Base-by-base conservation (phyloP, 2,888 invertebrate genomes). In the Drosophila anceps region DNA sequence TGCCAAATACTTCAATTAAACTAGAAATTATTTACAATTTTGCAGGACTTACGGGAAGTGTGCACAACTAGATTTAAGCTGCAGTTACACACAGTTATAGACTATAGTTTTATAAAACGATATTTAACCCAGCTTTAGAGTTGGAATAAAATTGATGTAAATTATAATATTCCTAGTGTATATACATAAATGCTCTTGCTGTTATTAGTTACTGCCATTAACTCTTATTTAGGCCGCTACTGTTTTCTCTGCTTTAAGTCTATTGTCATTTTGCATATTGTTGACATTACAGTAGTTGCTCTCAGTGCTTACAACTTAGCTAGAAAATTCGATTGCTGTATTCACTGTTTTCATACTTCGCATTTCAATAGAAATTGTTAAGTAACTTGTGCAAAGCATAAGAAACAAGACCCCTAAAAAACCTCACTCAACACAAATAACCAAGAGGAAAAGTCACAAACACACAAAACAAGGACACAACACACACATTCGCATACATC, bases 301-400 rank as follows among this genome's bases (percentile, higher is more conserved):
- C 7, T 13, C 8, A 33, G 15, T 53, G 24, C 24, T 33, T 20
- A 33, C 29, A 51, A 12, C 13, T 51, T 20, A 20, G 18, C 51
- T 51, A 24, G 15, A 35, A 35, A 35, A 35, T 51, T 20, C 20
- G 13, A 51, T 33, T 33, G 20, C 1, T 20, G 50, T 1, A 51
- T n/a, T 29, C 18, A 44, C 7, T 33, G 13, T 20, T 46, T 13
- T 5, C n/a, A 46, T 35, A n/a, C 27, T 27, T 4, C 12, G 4
- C 41, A 24, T 44, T 31, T 63, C n/a, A 48, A n/a, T 18, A 39
- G 15, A 35, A 48, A 58, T 62, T 43, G 18, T 29, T 39, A 59
- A 24, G 27, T 41, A 44, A 54, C 55, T 73, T 68, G 35, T 51
- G 33, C 3, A 37, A 35, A 29, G 37, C 46, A 20, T 39, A 31